Percentiles rank a stretch among this genome's conserved stretches.
phyloP scores from a whole-genome alignment of 2,888 invertebrate species.

The Pollenia amentaria region DNA sequence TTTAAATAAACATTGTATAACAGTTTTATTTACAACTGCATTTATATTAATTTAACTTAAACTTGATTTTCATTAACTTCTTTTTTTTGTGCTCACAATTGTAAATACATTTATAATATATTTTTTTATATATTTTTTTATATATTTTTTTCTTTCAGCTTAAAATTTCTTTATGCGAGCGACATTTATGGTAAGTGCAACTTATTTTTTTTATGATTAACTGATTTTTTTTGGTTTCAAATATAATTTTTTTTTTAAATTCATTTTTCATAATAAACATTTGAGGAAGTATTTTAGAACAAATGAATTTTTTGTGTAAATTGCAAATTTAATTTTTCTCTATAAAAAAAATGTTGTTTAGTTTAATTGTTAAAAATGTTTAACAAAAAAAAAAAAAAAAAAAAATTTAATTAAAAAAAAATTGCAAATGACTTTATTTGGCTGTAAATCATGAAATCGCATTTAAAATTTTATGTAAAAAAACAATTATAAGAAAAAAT shows the following conservation, averaged over 20 bases:
- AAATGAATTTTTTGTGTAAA: conserved; percentile 41
- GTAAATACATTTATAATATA: conserved; percentile 29
- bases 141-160: conserved; percentile 18
- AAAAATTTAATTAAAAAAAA: background rate
- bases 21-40: background rate
- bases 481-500: conserved; percentile 20
- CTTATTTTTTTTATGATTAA: conserved; percentile 4
- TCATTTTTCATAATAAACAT: conserved; percentile 28
- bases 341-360: background rate
- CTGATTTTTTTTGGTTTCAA: background rate
- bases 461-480: conserved; percentile 7
- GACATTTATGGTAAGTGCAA: conserved; percentile 56
- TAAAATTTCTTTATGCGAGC: conserved; percentile 7
- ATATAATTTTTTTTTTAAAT: conserved; percentile 12
- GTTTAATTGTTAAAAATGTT: conserved; percentile 12
- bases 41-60: background rate
- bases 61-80: conserved; percentile 16
- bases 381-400: conserved; percentile 5
- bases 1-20: conserved; percentile 7
- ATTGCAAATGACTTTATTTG: conserved; percentile 33
- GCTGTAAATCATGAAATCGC: conserved; percentile 2
- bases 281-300: conserved; percentile 58
- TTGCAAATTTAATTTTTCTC: conserved; percentile 12
- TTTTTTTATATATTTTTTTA: conserved; percentile 22
- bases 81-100: background rate